These are phyloP conservation scores for Psephotus haematonotus DNA, from an alignment of 2,113 vertebrate species.

Conservation along the genomic window DNA sequence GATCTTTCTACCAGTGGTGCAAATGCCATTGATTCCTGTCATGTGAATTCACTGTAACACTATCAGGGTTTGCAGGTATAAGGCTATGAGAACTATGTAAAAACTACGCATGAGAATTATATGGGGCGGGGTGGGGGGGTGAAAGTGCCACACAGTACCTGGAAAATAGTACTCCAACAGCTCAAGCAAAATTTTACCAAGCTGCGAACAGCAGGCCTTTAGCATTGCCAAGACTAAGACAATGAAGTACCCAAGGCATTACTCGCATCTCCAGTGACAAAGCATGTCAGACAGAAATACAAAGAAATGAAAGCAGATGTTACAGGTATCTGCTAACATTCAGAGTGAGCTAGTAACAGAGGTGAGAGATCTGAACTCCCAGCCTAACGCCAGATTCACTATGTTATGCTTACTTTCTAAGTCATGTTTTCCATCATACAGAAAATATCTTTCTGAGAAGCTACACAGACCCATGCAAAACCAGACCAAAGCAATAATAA, in stretches of 20 bases:
- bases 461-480: neutral
- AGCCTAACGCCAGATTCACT: neutral
- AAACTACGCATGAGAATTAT: neutral
- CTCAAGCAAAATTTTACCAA: neutral
- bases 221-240: neutral
- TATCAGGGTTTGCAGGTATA: neutral
- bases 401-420: neutral
- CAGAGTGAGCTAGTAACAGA: neutral
- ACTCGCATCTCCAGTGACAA: neutral
- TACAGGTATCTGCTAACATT: neutral
- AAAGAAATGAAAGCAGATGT: neutral
- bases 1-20: neutral
- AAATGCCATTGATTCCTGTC: neutral
- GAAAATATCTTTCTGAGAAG: neutral
- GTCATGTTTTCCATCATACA: neutral
- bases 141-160: fast-evolving
- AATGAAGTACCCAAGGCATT: neutral
- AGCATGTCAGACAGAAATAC: neutral
- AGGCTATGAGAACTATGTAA: neutral
- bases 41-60: neutral
- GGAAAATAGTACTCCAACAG: neutral
- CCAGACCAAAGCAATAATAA: neutral
- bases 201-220: neutral
- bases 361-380: neutral
- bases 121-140: neutral